These are phyloP conservation scores for Meganola albula DNA, from an alignment of 2,888 invertebrate genomes.

Conservation along the genomic window DNA sequence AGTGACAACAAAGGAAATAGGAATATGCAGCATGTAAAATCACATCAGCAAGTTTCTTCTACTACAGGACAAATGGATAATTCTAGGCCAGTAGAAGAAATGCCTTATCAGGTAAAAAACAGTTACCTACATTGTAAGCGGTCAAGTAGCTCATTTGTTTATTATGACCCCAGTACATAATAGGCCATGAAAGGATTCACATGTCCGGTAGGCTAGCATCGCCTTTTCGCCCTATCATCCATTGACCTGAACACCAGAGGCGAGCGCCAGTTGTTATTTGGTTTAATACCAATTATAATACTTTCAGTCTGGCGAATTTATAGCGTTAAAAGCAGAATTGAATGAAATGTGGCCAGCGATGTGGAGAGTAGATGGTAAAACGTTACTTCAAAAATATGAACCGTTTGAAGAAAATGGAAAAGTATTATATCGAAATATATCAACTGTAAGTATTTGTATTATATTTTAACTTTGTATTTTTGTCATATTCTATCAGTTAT, in stretches of 20 bases:
- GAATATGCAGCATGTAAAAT: slow-evolving; percentile 67
- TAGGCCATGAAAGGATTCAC: too few relatives aligned
- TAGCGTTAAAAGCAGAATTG: slow-evolving; percentile 89
- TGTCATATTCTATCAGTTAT: too few relatives aligned
- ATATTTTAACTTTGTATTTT: too few relatives aligned
- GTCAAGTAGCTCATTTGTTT: too few relatives aligned
- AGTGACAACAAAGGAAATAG: slow-evolving; percentile 53
- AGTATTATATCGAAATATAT: slow-evolving; percentile 90
- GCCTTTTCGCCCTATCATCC: too few relatives aligned
- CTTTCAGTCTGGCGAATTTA: slow-evolving; percentile 91
- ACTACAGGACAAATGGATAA: slow-evolving; percentile 61
- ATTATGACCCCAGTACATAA: too few relatives aligned
- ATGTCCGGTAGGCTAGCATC: too few relatives aligned
- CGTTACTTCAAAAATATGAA: slow-evolving; percentile 88
- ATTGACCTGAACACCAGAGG: too few relatives aligned
- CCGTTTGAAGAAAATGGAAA: slow-evolving; percentile 89
- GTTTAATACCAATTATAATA: too few relatives aligned
- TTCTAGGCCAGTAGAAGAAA: slow-evolving; percentile 70
- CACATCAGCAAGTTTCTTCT: slow-evolving; percentile 68
- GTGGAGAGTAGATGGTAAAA: slow-evolving; percentile 94
- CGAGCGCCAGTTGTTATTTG: too few relatives aligned
- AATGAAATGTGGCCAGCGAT: slow-evolving; percentile 90
- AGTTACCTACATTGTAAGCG: too few relatives aligned
- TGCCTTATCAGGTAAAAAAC: slow-evolving; percentile 81
- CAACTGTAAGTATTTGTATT: slow-evolving; percentile 83